Base-by-base conservation (phyloP, 1,140 invertebrate genomes). In the Cecropterus lyciades region DNA sequence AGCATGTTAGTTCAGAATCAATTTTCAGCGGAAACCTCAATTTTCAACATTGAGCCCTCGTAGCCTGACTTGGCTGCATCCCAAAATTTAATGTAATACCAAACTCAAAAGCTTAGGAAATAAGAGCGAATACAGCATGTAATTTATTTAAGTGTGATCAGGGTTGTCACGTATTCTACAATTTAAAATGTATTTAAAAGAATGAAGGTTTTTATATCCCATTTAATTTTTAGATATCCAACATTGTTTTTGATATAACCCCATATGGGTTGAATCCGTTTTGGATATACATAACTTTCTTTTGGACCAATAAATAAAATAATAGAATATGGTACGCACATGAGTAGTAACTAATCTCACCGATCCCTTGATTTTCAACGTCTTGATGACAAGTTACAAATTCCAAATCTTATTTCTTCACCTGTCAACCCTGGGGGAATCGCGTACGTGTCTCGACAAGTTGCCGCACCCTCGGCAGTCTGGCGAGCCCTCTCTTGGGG, bases 401-500 rank as follows among this genome's bases (percentile, higher is more conserved):
- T 51, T 62, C 24, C 33, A 59, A 59, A 48, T 59, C 14, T 30
- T n/a, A 13, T 60, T 48, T 27, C 11, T 15, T n/a, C 24, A 49
- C 15, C 43, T 20, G 33, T 62, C 57, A 62, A 37, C 57, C 57
- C 57, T 48, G 46, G 16, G n/a, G 16, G 30, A 37, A 37, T 10
- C 33, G 45, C 17, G 46, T 49, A 49, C 30, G 57, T 62, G 57
- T 62, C 57, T 62, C 57, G 57, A 62, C 57, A 49, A 62, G 57
- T 62, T 62, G 45, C 57, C 57, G 73, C 70, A 71, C 73, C 75
- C 74, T 71, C 40, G 64, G 60, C 69, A 68, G 72, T 67, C 77
- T 60, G 64, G 65, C 63, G 64, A 33, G 56, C 60, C 64, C 53
- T 40, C 69, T 65, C 68, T 52, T 65, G 64, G 43, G 67, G 64